Evolutionary conservation across 2,888 invertebrate species (phyloP), one percentile per base, ranked within the genome.

Genomic region (Teleogryllus oceanicus): DNA sequence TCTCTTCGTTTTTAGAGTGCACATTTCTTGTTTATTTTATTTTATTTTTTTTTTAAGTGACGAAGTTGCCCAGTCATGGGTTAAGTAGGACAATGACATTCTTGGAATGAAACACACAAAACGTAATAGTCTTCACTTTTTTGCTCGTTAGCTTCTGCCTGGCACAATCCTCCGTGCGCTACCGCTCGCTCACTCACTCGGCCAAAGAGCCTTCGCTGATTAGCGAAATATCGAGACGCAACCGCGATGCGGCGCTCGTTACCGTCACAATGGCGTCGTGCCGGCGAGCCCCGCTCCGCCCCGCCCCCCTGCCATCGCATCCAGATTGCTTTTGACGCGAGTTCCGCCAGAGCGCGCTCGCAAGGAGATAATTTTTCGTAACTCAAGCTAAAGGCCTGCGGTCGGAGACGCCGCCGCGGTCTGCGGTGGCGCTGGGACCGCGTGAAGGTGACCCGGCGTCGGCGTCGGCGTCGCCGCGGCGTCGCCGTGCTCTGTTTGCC

Each of bases 61-160:
- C 62, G 16, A 62, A 62, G 62, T 62, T 37, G 62, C n/a, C 62
- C 62, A 18, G 62, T 62, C 62, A 62, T 11, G n/a, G n/a, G 13
- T 62, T 13, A 62, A 62, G 62, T 62, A 62, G 62, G 16, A 62
- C 62, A 62, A 62, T 62, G 62, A 62, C 62, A 62, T 62, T 62
- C 16, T 62, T 62, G 62, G 62, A 62, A 62, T 62, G 62, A 62
- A 62, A 62, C 62, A 62, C 16, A 62, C 13, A n/a, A 62, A 37
- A 37, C 37, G 37, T 37, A 37, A 37, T 37, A 37, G 37, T 37
- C 37, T 37, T 37, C 37, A 37, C 37, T 37, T 37, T 37, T 37
- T 37, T 37, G 37, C 37, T 37, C 37, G 37, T 37, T 37, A 37
- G 37, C 37, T 37, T 37, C 37, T 37, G 37, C 8, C 37, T 37